These are phyloP conservation scores for Druon quercuslanigerum DNA, from an alignment of 1,140 invertebrate species.

Conservation along the genomic window DNA sequence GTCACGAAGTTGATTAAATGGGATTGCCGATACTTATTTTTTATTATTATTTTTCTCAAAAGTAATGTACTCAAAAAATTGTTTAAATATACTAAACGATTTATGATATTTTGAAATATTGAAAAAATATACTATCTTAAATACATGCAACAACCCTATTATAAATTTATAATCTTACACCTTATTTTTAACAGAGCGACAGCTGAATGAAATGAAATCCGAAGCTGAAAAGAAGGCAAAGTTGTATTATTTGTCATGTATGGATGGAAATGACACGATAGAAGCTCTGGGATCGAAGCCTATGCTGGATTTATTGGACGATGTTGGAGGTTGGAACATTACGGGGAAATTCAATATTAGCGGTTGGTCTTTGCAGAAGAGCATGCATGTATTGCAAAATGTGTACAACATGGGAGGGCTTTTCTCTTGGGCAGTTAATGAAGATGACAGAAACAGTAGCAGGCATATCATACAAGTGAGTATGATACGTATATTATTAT, in stretches of 20 bases:
- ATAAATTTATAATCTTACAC: no score
- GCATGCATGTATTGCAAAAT: constrained; percentile 89
- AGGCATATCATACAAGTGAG: constrained; percentile 89
- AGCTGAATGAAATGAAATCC: constrained; percentile 79
- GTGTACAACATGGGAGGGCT: constrained; percentile 91
- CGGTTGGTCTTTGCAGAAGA: constrained; percentile 86
- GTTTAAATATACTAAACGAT: no score
- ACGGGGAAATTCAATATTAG: constrained; percentile 78
- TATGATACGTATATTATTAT: constrained; percentile 32
- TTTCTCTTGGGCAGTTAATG: constrained; percentile 93
- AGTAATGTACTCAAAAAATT: no score
- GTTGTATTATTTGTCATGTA: constrained; percentile 93
- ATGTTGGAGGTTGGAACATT: constrained; percentile 88
- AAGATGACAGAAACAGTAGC: constrained; percentile 94
- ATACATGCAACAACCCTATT: no score
- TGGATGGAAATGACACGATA: constrained; percentile 94
- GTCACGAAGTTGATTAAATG: no score
- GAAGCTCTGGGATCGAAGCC: constrained; percentile 89
- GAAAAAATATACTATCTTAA: no score
- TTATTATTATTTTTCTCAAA: no score
- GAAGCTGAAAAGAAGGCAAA: constrained; percentile 92
- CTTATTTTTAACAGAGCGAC: constrained; percentile 75
- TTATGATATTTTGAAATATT: no score
- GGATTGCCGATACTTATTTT: no score
- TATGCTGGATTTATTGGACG: constrained; percentile 84